Conservation (phyloP, 2,113 vertebrate species). For the Centropus unirufus region DNA sequence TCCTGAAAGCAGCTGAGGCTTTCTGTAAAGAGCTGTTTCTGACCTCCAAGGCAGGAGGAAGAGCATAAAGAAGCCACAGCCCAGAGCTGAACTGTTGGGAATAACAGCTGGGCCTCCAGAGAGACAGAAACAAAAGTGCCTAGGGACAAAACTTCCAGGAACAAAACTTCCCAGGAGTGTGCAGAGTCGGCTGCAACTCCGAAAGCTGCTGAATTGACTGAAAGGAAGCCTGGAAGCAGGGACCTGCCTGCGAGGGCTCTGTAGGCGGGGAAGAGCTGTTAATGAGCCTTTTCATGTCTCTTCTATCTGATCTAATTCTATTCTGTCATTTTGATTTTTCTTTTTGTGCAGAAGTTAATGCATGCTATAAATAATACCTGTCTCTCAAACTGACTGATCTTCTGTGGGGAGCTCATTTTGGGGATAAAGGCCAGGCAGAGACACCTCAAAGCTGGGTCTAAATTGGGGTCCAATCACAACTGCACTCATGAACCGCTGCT, state of each 20-base stretch:
- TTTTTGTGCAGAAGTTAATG: slow-evolving; percentile 45
- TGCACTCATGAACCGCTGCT: accelerated
- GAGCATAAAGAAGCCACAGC: neutral
- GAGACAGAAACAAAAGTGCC: neutral
- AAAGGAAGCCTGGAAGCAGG: slow-evolving; percentile 20
- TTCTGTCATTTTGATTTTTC: slow-evolving; percentile 61
- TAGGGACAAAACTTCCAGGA: slow-evolving; percentile 5
- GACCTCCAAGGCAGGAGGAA: neutral
- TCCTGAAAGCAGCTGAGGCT: neutral
- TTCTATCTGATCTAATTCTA: slow-evolving; percentile 65
- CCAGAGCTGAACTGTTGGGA: neutral
- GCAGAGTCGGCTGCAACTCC: neutral
- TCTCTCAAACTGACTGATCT: slow-evolving; percentile 17
- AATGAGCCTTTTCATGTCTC: slow-evolving; percentile 69
- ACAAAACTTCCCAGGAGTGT: neutral
- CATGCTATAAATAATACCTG: slow-evolving; percentile 48
- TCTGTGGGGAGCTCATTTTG: slow-evolving; percentile 34
- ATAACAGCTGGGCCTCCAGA: neutral
- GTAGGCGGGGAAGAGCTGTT: slow-evolving; percentile 42
- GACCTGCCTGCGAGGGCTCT: neutral
- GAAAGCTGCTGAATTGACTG: neutral
- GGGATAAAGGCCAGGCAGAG: neutral
- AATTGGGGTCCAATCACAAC: neutral
- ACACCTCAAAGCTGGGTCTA: slow-evolving; percentile 25
- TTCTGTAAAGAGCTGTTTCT: neutral